phyloP scores from a whole-genome alignment of 2,113 vertebrate species.

The Cyprinodon variegatus region DNA sequence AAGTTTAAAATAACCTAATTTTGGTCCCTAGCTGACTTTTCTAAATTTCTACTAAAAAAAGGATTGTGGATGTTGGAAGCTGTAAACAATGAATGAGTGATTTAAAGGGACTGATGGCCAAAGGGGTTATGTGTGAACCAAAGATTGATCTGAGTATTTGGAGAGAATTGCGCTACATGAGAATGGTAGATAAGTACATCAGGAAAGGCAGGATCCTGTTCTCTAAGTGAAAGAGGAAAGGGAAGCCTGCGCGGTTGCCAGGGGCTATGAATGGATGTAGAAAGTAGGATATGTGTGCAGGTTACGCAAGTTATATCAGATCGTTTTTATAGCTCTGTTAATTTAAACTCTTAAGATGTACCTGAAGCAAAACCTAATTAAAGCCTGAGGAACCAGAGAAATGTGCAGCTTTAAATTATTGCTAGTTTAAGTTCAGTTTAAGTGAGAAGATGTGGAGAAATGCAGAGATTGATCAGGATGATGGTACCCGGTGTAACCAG shows the following conservation, averaged over 20 bases:
- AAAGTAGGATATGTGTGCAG: neutral
- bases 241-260: conserved; percentile 17
- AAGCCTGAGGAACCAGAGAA: conserved; percentile 22
- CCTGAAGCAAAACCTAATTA: conserved; percentile 12
- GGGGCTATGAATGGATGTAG: conserved; percentile 20
- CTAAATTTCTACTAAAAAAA: neutral
- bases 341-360: conserved; percentile 14
- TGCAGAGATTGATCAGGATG: conserved; percentile 8
- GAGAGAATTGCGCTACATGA: neutral
- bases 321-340: neutral
- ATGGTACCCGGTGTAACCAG: conserved; percentile 25
- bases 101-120: conserved; percentile 21
- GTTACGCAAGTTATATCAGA: neutral
- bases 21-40: neutral
- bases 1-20: neutral
- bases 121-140: conserved; percentile 5
- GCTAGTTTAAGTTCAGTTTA: conserved; percentile 26
- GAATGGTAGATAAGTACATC: conserved; percentile 15
- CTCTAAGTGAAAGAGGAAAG: conserved; percentile 18
- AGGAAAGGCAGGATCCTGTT: conserved; percentile 20
- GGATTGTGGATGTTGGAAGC: neutral
- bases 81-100: conserved; percentile 40
- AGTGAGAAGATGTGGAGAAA: conserved; percentile 11
- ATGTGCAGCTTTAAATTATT: conserved; percentile 23
- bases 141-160: conserved; percentile 21